These are phyloP conservation scores for Aporrectodea caliginosa DNA, from an alignment of 1,140 invertebrate species.

Conservation along the genomic window DNA sequence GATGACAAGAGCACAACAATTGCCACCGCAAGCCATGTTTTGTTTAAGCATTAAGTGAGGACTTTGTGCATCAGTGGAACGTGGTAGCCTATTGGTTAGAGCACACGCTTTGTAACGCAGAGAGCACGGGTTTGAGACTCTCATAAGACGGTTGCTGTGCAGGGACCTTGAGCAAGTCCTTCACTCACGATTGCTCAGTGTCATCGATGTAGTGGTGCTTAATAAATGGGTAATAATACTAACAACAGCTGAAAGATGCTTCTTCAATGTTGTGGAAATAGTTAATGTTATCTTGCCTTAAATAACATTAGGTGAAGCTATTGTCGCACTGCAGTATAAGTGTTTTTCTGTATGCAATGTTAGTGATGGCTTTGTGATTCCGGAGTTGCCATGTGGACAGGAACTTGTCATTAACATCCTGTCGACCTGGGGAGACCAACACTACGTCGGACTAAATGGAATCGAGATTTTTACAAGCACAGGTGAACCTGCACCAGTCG, in stretches of 20 bases:
- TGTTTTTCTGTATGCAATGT: not conserved
- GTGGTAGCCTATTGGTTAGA: too few relatives aligned
- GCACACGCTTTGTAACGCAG: too few relatives aligned
- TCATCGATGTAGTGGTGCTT: too few relatives aligned
- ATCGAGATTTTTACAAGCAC: slow-evolving; percentile 70
- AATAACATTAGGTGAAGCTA: not conserved
- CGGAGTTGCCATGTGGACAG: slow-evolving; percentile 68
- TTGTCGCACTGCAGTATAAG: not conserved
- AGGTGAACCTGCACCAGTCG: slow-evolving; percentile 59
- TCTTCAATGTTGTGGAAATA: not conserved
- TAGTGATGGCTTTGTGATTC: slow-evolving; percentile 58
- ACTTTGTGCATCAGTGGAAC: too few relatives aligned
- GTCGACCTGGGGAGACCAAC: slow-evolving; percentile 76
- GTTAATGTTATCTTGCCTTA: slow-evolving; percentile 1
- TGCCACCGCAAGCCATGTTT: too few relatives aligned
- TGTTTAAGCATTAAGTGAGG: too few relatives aligned
- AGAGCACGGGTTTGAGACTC: too few relatives aligned
- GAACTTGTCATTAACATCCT: slow-evolving; percentile 67
- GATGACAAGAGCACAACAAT: too few relatives aligned
- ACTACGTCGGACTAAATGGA: slow-evolving; percentile 75
- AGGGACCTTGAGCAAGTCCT: too few relatives aligned
- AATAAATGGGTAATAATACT: not conserved
- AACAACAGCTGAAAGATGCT: not conserved
- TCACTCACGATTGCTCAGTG: too few relatives aligned
- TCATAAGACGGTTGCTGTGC: too few relatives aligned